Conservation (phyloP, 2,888 invertebrate species). For the Bombylius major region DNA sequence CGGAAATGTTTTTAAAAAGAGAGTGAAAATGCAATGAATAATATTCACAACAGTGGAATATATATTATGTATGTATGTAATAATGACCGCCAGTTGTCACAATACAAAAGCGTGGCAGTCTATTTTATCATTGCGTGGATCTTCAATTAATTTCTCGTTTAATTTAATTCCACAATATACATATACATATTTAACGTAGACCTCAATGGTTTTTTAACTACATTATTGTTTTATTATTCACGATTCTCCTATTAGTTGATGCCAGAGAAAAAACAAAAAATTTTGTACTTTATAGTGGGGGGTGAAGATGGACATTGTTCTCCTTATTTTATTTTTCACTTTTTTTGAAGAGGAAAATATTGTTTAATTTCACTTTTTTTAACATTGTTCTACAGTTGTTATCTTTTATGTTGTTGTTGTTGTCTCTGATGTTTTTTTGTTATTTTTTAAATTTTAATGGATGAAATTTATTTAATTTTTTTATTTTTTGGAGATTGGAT, state of each 20-base stretch:
- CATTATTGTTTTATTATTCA: too few relatives aligned
- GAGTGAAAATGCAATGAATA: background rate
- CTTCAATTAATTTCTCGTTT: conserved; percentile 17
- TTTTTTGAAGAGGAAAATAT: too few relatives aligned
- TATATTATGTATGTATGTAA: background rate
- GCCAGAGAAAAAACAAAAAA: background rate
- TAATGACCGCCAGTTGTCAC: background rate
- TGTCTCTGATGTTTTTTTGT: background rate
- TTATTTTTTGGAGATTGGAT: background rate
- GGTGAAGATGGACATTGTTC: background rate
- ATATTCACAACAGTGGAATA: background rate
- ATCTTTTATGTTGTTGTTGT: background rate
- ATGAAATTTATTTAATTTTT: background rate
- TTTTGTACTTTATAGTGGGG: background rate
- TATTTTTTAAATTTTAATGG: background rate
- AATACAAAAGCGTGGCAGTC: background rate
- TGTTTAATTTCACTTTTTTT: too few relatives aligned
- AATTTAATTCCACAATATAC: conserved; percentile 13
- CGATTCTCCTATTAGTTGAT: too few relatives aligned
- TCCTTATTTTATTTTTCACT: background rate
- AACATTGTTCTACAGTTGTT: background rate
- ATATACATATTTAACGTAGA: too few relatives aligned
- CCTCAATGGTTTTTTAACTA: too few relatives aligned
- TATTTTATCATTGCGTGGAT: conserved; percentile 15
- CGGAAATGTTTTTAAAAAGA: conserved; percentile 9